These are phyloP conservation scores for Conus canariensis DNA, from an alignment of 2,888 invertebrate genomes.

Conservation along the genomic window DNA sequence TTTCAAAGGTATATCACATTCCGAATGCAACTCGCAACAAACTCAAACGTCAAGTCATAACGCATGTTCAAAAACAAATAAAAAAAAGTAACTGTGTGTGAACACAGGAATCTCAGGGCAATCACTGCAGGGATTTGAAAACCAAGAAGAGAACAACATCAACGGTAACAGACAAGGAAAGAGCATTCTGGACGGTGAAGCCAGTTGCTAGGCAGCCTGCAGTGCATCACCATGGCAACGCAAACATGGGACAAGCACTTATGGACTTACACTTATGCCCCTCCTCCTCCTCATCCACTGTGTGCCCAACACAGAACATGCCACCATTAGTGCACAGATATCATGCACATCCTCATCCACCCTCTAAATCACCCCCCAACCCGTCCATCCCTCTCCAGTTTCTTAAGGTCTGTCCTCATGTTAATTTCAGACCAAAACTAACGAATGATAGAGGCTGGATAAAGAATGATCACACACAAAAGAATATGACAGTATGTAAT, in stretches of 20 bases:
- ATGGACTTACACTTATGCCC: slow-evolving; percentile 56
- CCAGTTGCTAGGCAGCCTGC: slow-evolving; percentile 28
- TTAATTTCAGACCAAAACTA: background rate
- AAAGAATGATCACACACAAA: too few relatives aligned
- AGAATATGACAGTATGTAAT: too few relatives aligned
- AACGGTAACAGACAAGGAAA: background rate
- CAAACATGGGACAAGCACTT: slow-evolving; percentile 7
- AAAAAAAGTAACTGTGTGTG: background rate
- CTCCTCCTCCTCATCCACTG: slow-evolving; percentile 57
- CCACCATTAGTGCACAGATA: background rate
- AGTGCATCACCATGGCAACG: slow-evolving; percentile 30
- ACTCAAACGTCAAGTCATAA: background rate
- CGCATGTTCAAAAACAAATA: background rate
- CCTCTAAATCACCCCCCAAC: background rate
- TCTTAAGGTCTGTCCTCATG: background rate
- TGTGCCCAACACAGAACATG: slow-evolving; percentile 34
- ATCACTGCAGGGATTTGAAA: background rate
- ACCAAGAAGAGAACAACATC: background rate
- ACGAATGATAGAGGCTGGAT: background rate
- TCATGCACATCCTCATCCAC: background rate
- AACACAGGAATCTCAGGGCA: background rate
- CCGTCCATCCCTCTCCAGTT: background rate
- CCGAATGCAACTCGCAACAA: background rate
- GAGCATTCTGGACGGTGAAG: slow-evolving; percentile 22
- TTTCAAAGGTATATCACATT: background rate